Conservation (phyloP, 1,140 invertebrate species). For the Ceratosolen solmsi region DNA sequence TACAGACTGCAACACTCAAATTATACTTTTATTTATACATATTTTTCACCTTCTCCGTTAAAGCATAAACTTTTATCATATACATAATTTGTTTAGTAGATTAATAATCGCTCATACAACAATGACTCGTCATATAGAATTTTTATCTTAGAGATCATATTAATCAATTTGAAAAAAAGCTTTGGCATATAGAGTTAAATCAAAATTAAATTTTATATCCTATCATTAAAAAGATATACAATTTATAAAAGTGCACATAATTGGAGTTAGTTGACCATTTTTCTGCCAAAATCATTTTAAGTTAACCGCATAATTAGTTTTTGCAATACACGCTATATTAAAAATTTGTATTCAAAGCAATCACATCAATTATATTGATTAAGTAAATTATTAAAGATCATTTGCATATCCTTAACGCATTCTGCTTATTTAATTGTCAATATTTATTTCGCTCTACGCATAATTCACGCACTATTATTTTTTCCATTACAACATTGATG, state of each 20-base stretch:
- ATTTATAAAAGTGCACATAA: conserved; percentile 64
- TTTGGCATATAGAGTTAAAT: conserved; percentile 42
- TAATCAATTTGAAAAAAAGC: conserved; percentile 42
- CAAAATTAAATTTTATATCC: conserved; percentile 53
- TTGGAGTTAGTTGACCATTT: conserved; percentile 67
- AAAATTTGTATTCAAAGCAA: conserved; percentile 9
- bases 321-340: background rate
- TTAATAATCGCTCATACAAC: no score
- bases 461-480: no score
- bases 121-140: no score
- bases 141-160: no score
- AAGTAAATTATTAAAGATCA: no score
- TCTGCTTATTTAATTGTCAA: no score
- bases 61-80: background rate
- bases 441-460: no score
- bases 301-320: conserved; percentile 26
- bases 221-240: conserved; percentile 52
- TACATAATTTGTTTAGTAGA: no score
- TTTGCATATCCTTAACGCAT: no score
- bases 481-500: no score
- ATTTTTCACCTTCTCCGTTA: no score
- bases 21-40: conserved; percentile 26
- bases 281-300: conserved; percentile 42
- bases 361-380: no score
- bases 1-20: conserved; percentile 17